Conservation (phyloP, 2,888 invertebrate genomes). For the Oxycera nigricornis region DNA sequence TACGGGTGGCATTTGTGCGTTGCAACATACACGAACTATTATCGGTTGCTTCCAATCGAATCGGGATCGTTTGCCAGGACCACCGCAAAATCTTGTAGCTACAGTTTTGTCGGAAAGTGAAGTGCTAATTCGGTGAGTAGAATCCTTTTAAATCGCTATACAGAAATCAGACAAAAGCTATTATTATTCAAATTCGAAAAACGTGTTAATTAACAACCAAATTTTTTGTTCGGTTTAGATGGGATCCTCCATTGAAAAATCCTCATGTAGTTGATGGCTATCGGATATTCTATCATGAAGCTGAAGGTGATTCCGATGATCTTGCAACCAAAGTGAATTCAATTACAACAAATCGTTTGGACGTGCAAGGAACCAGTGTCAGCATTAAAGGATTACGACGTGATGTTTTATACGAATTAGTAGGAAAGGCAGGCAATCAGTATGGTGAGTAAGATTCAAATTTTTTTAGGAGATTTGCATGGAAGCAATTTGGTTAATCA, state of each 20-base stretch:
- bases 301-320: conserved; percentile 60
- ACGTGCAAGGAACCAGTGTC: conserved; percentile 76
- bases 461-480: too few relatives aligned
- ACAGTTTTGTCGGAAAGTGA: conserved; percentile 67
- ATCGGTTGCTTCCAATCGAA: conserved; percentile 84
- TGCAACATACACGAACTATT: conserved; percentile 77
- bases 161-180: too few relatives aligned
- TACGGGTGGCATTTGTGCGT: conserved; percentile 70
- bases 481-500: too few relatives aligned
- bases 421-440: conserved; percentile 82
- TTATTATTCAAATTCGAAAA: too few relatives aligned
- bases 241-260: conserved; percentile 84
- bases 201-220: too few relatives aligned
- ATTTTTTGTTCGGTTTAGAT: conserved; percentile 59
- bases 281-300: conserved; percentile 80
- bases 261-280: conserved; percentile 83
- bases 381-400: conserved; percentile 75
- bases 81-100: conserved; percentile 73
- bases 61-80: conserved; percentile 78
- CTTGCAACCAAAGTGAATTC: conserved; percentile 51
- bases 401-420: conserved; percentile 78
- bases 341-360: conserved; percentile 70
- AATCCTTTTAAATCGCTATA: background rate
- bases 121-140: conserved; percentile 64
- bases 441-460: conserved; percentile 67